Evolutionary conservation across 2,113 vertebrate species (phyloP).

Genomic region (Tricholaema leucomelas): DNA sequence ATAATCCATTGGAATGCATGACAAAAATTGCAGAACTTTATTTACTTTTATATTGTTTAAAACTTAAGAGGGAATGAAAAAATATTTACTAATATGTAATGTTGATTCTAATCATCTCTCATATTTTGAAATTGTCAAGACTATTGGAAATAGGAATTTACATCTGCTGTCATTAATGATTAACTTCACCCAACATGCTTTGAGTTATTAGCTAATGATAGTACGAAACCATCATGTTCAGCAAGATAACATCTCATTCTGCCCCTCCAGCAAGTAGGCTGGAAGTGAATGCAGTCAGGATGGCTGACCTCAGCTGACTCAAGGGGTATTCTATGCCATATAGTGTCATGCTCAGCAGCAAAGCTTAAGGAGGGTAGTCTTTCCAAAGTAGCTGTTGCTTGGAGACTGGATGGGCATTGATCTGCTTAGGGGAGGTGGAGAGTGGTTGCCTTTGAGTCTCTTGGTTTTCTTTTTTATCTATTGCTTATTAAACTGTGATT

Average conservation of each 20-base stretch:
- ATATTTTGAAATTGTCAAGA: neutral
- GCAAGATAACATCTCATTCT: neutral
- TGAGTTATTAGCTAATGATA: neutral
- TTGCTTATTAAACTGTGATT: neutral
- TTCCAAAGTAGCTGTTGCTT: too few species aligned
- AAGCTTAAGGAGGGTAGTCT: too few species aligned
- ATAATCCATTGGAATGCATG: rapidly evolving
- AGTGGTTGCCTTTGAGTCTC: neutral
- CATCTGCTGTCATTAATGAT: rapidly evolving
- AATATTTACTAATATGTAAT: neutral
- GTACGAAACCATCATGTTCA: neutral
- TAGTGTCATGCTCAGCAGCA: neutral
- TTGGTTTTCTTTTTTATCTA: neutral
- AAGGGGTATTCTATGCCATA: neutral
- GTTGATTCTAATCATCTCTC: neutral
- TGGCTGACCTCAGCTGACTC: neutral
- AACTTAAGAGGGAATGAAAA: too few species aligned
- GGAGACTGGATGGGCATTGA: too few species aligned
- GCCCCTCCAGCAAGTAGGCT: neutral
- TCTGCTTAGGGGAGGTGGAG: neutral
- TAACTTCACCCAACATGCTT: neutral
- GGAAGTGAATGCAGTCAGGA: neutral
- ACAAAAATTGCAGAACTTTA: neutral
- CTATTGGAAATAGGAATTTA: neutral
- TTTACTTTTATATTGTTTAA: neutral